Percentiles rank a stretch among this genome's conserved stretches.
Evolutionary conservation across 2,113 vertebrate species (phyloP).

Genomic region (Xerus inauris): DNA sequence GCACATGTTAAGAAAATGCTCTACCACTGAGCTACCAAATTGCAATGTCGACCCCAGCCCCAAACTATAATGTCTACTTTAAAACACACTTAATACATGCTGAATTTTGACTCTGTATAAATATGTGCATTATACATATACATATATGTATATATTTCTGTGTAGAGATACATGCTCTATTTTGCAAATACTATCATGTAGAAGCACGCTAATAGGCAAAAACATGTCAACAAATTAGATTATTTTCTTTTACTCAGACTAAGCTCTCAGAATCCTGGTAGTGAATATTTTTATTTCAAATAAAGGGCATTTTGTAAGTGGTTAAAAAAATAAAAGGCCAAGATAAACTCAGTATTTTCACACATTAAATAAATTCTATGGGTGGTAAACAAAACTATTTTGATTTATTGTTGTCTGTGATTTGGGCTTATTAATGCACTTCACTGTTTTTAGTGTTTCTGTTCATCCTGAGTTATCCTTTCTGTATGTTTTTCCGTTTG

Average conservation of each 20-base stretch:
- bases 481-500: not conserved
- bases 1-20: no score
- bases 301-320: not conserved
- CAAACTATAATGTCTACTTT: no score
- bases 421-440: not conserved
- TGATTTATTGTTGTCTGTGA: not conserved
- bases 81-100: not conserved
- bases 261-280: not conserved
- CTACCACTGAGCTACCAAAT: no score
- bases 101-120: not conserved
- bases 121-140: not conserved
- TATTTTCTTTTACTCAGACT: not conserved
- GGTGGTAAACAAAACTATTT: not conserved
- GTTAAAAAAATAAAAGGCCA: not conserved
- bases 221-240: not conserved
- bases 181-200: not conserved
- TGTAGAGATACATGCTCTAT: not conserved
- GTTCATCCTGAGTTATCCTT: not conserved
- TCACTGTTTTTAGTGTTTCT: not conserved
- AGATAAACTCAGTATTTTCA: not conserved
- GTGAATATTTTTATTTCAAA: not conserved
- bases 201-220: not conserved
- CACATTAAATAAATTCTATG: not conserved
- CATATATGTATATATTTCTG: not conserved
- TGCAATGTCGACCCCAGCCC: no score